A percentile compares a stretch with the other conserved stretches of the same genome.
These are phyloP conservation scores for Drosophila aff. DNA, from an alignment of 1,140 invertebrate genomes.

Conservation along the genomic window DNA sequence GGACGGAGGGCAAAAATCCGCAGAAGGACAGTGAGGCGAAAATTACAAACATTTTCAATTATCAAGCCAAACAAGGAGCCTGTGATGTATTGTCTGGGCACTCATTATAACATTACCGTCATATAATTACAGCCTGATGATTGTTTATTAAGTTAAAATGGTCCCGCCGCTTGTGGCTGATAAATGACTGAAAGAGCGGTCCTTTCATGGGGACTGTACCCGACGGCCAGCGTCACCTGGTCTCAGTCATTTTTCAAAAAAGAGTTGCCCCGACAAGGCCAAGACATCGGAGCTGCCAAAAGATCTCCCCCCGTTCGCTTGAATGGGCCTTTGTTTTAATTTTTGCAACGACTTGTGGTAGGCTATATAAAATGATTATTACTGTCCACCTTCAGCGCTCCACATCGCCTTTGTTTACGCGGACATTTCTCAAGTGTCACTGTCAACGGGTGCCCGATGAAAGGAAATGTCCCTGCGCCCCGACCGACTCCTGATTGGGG, in stretches of 20 bases:
- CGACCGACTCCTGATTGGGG: conserved; percentile 39
- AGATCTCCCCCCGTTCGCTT: not conserved
- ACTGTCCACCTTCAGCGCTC: conserved; percentile 11
- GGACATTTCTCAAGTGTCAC: conserved; percentile 72
- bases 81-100: conserved; percentile 76
- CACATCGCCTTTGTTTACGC: conserved; percentile 18
- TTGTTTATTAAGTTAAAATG: conserved; percentile 79
- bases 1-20: not conserved
- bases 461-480: conserved; percentile 33
- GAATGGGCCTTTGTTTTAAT: conserved; percentile 13
- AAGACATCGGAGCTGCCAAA: conserved; percentile 1
- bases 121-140: conserved; percentile 80
- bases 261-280: conserved; percentile 45
- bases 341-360: conserved; percentile 53
- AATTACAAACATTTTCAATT: conserved; percentile 84
- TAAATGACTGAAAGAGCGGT: conserved; percentile 49
- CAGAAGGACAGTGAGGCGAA: conserved; percentile 61
- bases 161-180: conserved; percentile 46
- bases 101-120: conserved; percentile 76
- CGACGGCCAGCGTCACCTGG: conserved; percentile 47
- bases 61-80: conserved; percentile 70
- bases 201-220: conserved; percentile 64
- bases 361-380: conserved; percentile 27
- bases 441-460: conserved; percentile 56
- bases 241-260: conserved; percentile 64